Evolutionary conservation across 2,113 vertebrate genomes (phyloP).

Genomic region (Lepus timidus): DNA sequence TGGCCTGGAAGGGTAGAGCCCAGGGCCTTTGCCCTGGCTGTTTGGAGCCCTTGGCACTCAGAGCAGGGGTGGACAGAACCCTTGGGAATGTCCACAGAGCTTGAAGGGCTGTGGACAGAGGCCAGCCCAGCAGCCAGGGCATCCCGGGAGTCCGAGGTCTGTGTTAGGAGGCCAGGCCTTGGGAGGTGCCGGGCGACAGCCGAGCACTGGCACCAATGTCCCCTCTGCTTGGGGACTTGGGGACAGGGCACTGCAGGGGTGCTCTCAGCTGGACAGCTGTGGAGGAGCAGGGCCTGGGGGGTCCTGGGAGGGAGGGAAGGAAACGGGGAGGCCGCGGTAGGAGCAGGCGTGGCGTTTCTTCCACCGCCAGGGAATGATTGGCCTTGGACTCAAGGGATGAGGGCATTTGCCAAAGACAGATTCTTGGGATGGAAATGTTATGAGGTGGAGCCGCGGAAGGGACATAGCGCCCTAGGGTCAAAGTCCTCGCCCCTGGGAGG

Average conservation of each 20-base stretch:
- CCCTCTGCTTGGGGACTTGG: background rate
- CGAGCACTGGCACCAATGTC: background rate
- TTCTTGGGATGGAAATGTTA: background rate
- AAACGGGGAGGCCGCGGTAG: background rate
- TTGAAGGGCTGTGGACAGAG: constrained; percentile 5
- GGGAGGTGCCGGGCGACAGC: background rate
- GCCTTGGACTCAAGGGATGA: background rate
- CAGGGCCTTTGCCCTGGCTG: background rate
- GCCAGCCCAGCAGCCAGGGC: background rate
- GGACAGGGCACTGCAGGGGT: background rate
- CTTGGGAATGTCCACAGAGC: constrained; percentile 65
- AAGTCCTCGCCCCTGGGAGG: background rate
- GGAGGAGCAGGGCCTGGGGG: background rate
- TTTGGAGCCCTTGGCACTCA: background rate
- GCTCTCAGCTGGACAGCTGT: background rate
- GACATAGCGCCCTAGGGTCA: background rate
- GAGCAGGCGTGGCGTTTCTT: background rate
- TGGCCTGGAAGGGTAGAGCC: background rate
- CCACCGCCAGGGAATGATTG: background rate
- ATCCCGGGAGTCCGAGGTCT: background rate
- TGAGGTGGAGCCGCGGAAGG: background rate
- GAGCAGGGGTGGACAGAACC: background rate
- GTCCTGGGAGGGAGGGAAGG: background rate
- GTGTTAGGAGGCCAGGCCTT: background rate
- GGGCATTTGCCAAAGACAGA: background rate